phyloP scores from a whole-genome alignment of 1,140 invertebrate genomes.

The Brachionus manjavacas region DNA sequence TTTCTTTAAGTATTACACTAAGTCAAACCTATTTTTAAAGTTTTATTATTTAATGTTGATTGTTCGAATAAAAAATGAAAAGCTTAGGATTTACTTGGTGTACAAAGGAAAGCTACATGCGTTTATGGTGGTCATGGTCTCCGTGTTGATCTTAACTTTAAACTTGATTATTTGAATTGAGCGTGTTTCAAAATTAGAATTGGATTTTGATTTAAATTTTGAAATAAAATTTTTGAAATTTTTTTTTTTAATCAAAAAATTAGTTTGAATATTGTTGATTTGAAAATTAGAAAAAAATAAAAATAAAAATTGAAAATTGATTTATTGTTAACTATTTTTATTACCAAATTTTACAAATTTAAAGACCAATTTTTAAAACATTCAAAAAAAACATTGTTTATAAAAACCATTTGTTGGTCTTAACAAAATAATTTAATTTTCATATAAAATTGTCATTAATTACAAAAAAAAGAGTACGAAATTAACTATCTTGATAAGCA shows the following conservation, averaged over 20 bases:
- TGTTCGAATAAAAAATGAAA: background rate
- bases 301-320: background rate
- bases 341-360: background rate
- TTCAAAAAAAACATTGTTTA: background rate
- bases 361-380: slow-evolving; percentile 3
- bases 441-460: background rate
- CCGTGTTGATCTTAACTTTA: background rate
- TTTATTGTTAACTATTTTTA: background rate
- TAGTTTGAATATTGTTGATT: no score
- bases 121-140: background rate
- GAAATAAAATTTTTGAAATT: background rate
- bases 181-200: background rate
- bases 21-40: slow-evolving; percentile 3
- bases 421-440: slow-evolving; percentile 24
- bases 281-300: no score
- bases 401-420: background rate
- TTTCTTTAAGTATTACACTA: background rate
- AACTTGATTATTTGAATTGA: background rate
- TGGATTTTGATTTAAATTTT: background rate
- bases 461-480: background rate
- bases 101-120: background rate
- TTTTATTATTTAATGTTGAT: background rate
- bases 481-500: background rate
- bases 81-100: background rate
- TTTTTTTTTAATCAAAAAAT: background rate